These are phyloP conservation scores for Coreoperca whiteheadi DNA, from an alignment of 2,113 vertebrate species.

Conservation along the genomic window DNA sequence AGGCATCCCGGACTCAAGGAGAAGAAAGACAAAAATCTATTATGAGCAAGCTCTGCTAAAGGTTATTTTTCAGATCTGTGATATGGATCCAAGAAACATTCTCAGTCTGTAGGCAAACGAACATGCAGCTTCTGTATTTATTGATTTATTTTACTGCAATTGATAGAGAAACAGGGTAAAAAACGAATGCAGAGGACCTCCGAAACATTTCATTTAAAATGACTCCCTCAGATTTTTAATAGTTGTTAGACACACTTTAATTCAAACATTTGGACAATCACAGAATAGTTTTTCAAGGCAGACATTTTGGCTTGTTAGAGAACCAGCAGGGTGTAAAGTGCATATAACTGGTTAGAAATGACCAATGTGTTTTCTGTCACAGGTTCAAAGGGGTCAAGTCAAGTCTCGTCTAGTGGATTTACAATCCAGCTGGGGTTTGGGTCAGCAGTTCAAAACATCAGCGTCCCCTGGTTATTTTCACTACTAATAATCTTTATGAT, in stretches of 20 bases:
- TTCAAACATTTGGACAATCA: background rate
- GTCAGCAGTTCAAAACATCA: conserved; percentile 45
- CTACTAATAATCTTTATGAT: conserved; percentile 23
- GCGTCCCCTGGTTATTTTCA: conserved; percentile 22
- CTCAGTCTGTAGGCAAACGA: conserved; percentile 22
- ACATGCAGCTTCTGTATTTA: conserved; percentile 38
- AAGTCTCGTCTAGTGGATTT: conserved; percentile 59
- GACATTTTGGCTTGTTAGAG: background rate
- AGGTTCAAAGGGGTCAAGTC: conserved; percentile 54
- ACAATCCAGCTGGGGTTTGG: conserved; percentile 52
- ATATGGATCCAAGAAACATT: conserved; percentile 63
- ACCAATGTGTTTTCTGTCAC: conserved; percentile 56
- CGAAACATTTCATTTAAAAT: background rate
- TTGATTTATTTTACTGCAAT: background rate
- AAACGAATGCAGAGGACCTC: background rate
- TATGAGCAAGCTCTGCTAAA: conserved; percentile 39
- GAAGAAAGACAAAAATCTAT: conserved; percentile 56
- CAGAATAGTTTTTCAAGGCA: background rate
- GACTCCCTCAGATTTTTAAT: background rate
- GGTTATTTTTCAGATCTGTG: conserved; percentile 53
- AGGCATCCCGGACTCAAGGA: conserved; percentile 56
- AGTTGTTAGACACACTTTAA: background rate
- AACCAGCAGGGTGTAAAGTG: conserved; percentile 28
- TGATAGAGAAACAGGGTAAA: background rate
- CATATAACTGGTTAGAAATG: conserved; percentile 56